Conservation (phyloP, 2,888 invertebrate genomes). For the Stenichneumon culpator region DNA sequence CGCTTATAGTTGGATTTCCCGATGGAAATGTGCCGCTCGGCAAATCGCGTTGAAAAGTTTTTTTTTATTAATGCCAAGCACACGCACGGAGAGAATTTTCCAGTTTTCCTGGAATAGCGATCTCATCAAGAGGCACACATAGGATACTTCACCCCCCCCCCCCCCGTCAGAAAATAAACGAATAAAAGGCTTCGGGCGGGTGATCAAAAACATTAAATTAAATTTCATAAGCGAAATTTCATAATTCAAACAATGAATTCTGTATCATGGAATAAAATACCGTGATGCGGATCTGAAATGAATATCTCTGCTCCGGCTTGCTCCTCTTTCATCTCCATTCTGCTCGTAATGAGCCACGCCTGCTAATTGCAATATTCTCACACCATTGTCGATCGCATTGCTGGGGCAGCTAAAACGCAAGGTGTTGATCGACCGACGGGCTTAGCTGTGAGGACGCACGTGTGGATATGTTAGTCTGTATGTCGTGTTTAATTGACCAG, state of each 20-base stretch:
- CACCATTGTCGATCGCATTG: neutral
- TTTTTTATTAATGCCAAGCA: neutral
- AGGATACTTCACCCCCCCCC: too few relatives aligned
- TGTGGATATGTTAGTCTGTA: neutral
- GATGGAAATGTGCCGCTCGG: neutral
- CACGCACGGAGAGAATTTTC: slow-evolving; percentile 6
- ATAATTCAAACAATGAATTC: neutral
- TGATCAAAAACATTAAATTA: neutral
- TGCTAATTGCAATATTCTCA: slow-evolving; percentile 5
- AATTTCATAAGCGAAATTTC: neutral
- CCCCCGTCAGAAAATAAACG: too few relatives aligned
- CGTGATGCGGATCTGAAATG: neutral
- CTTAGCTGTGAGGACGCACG: neutral
- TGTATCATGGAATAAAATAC: neutral
- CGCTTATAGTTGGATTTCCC: slow-evolving; percentile 41
- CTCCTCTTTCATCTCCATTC: neutral
- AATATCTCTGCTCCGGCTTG: neutral
- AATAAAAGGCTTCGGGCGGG: too few relatives aligned
- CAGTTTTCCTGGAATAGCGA: slow-evolving; percentile 1
- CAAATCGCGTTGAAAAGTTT: neutral
- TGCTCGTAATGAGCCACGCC: neutral
- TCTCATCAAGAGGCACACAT: neutral
- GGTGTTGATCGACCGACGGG: neutral
- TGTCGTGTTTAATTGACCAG: neutral
- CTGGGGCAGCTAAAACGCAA: neutral